phyloP scores from a whole-genome alignment of 2,797 vertebrate species.

The Sebastiscus tertius region DNA sequence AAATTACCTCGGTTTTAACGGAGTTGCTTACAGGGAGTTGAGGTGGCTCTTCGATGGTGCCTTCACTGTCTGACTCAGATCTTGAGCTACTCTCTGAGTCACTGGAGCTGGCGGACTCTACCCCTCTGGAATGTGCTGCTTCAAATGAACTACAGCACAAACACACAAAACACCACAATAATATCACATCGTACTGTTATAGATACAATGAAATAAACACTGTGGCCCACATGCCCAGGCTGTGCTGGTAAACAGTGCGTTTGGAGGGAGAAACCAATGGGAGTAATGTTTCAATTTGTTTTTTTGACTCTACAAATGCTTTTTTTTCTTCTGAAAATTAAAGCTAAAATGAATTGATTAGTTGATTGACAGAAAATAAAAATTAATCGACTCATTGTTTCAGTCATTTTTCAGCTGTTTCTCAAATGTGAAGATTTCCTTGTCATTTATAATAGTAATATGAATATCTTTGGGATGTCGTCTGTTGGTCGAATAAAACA shows the following conservation, averaged over 20 bases:
- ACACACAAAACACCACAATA: background rate
- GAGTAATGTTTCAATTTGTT: background rate
- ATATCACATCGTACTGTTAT: background rate
- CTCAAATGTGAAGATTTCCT: background rate
- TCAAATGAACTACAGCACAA: slow-evolving; percentile 69
- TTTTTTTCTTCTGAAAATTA: background rate
- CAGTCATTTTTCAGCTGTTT: background rate
- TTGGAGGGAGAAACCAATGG: background rate
- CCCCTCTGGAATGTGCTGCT: slow-evolving; percentile 86
- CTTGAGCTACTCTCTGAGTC: slow-evolving; percentile 91
- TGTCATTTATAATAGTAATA: background rate
- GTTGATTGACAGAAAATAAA: background rate
- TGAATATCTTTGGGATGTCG: background rate
- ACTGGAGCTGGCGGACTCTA: slow-evolving; percentile 87
- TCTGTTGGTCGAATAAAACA: background rate
- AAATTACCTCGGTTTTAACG: slow-evolving; percentile 79
- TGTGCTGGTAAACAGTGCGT: background rate
- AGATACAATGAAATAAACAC: background rate
- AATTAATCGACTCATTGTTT: background rate
- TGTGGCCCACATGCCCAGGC: background rate
- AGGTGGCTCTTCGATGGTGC: slow-evolving; percentile 78
- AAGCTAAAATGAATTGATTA: background rate
- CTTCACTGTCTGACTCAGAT: slow-evolving; percentile 87
- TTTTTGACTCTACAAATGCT: background rate
- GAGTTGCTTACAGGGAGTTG: slow-evolving; percentile 49